phyloP scores from a whole-genome alignment of 2,888 invertebrate genomes.

The Caenorhabditis angaria region DNA sequence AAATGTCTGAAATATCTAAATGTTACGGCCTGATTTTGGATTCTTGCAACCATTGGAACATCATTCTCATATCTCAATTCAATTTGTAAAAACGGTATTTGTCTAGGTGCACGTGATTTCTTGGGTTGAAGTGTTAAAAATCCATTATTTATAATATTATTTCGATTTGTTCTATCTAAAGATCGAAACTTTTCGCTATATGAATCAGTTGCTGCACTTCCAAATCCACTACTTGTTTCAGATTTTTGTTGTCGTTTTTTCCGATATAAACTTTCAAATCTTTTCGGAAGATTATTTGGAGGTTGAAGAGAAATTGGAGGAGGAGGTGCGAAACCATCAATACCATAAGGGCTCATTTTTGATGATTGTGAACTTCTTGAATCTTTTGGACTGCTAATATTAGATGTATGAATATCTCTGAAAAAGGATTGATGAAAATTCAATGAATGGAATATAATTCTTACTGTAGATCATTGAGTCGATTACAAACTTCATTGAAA shows the following conservation, averaged over 20 bases:
- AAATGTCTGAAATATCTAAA: conserved; percentile 51
- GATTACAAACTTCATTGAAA: conserved; percentile 29
- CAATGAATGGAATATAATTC: too few relatives aligned
- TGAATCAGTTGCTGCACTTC: conserved; percentile 32
- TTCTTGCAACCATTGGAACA: conserved; percentile 52
- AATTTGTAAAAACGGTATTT: not conserved
- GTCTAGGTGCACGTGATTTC: not conserved
- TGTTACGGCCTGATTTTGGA: conserved; percentile 33
- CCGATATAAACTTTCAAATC: conserved; percentile 36
- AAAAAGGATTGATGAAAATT: not conserved
- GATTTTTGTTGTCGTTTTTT: conserved; percentile 26
- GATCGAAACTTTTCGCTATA: conserved; percentile 18
- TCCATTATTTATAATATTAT: conserved; percentile 18
- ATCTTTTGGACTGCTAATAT: not conserved
- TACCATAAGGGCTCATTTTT: conserved; percentile 32
- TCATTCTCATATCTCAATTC: conserved; percentile 42
- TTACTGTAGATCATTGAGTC: conserved; percentile 25
- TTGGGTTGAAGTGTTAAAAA: conserved; percentile 35
- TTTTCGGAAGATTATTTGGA: conserved; percentile 23
- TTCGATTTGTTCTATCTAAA: not conserved
- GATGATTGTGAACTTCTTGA: not conserved
- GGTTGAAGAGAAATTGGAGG: conserved; percentile 14
- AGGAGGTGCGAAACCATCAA: conserved; percentile 47
- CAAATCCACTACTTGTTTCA: conserved; percentile 24
- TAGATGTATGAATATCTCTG: not conserved